Conservation (phyloP, 2,797 vertebrate species). For the Gymnodraco acuticeps region DNA sequence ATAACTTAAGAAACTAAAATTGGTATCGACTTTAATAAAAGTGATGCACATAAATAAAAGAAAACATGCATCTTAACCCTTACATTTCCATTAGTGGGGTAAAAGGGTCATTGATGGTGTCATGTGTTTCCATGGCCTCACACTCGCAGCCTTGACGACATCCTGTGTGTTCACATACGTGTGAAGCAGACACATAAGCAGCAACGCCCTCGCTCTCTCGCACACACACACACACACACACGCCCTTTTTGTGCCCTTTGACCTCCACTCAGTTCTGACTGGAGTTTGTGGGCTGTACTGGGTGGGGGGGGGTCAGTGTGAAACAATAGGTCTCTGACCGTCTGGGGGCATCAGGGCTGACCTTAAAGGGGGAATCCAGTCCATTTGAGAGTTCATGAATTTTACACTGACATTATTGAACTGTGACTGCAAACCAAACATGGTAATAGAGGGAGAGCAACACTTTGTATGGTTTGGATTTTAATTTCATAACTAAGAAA, state of each 20-base stretch:
- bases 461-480: neutral
- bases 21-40: neutral
- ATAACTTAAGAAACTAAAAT: neutral
- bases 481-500: neutral
- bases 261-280: constrained; percentile 58
- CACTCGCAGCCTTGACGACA: constrained; percentile 42
- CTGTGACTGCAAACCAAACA: neutral
- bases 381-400: constrained; percentile 40
- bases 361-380: constrained; percentile 47
- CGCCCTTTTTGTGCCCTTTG: constrained; percentile 42
- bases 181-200: constrained; percentile 64
- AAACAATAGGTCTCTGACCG: constrained; percentile 69
- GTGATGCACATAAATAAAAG: neutral
- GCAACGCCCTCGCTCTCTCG: neutral
- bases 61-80: neutral
- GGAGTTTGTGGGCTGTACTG: constrained; percentile 43
- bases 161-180: constrained; percentile 44
- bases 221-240: neutral
- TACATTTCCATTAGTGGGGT: neutral
- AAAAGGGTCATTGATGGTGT: constrained; percentile 40
- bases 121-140: constrained; percentile 60
- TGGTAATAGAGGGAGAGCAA: constrained; percentile 5
- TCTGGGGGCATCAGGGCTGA: constrained; percentile 43
- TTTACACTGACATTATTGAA: constrained; percentile 23
- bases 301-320: constrained; percentile 50